Conservation (phyloP, 2,797 vertebrate species). For the Microctenopoma stevenorrisi region DNA sequence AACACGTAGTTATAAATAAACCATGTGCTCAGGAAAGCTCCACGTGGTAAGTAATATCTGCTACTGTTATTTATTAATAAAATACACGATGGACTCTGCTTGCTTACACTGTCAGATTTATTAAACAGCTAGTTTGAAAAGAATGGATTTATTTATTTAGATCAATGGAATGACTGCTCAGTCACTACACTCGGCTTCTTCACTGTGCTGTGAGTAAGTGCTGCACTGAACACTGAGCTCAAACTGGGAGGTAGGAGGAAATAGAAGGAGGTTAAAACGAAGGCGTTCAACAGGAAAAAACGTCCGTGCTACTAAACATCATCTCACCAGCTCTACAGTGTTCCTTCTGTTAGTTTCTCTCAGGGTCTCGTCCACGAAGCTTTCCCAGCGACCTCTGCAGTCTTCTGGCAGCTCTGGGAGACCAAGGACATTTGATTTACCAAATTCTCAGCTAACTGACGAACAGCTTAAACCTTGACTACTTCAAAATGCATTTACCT, state of each 20-base stretch:
- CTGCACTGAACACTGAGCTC: slow-evolving; percentile 4
- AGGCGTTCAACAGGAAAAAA: too few relatives aligned
- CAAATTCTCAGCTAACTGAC: not conserved
- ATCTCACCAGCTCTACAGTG: slow-evolving; percentile 93
- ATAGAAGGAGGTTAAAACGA: slow-evolving; percentile 1
- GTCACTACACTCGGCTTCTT: slow-evolving; percentile 8
- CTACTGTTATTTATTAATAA: not conserved
- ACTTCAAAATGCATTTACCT: slow-evolving; percentile 77
- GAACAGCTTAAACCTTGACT: not conserved
- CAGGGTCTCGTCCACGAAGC: slow-evolving; percentile 94
- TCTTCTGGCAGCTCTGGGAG: slow-evolving; percentile 92
- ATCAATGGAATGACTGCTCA: slow-evolving; percentile 12
- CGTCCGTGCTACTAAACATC: not conserved
- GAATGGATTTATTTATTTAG: not conserved
- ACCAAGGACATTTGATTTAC: not conserved
- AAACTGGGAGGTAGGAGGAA: not conserved
- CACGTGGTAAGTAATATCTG: not conserved
- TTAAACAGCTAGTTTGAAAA: not conserved
- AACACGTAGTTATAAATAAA: not conserved
- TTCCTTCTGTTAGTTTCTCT: slow-evolving; percentile 95
- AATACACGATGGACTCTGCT: not conserved
- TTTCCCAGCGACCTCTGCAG: slow-evolving; percentile 96
- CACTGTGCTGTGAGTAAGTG: slow-evolving; percentile 11
- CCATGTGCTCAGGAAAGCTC: not conserved
- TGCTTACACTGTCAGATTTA: slow-evolving; percentile 13